A percentile compares a stretch with the other conserved stretches of the same genome.
phyloP scores from a whole-genome alignment of 1,140 invertebrate species.

The Pseudomyrmex concolor region DNA sequence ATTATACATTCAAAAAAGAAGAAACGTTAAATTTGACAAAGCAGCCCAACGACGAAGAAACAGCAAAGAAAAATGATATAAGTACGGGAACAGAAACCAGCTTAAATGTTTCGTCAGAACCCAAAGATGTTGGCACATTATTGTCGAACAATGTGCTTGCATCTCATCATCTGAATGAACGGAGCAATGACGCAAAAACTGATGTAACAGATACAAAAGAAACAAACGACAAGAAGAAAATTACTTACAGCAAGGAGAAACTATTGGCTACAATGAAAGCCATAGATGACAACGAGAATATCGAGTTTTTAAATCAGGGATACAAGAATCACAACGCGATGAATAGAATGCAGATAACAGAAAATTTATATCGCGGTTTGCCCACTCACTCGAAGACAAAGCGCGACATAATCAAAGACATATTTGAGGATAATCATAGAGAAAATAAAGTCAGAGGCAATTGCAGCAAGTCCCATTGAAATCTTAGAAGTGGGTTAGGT shows the following conservation, averaged over 20 bases:
- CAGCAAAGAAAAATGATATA: neutral
- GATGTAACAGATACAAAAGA: conserved; percentile 21
- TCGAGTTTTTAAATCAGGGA: conserved; percentile 84
- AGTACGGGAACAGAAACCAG: conserved; percentile 60
- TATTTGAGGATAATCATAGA: conserved; percentile 74
- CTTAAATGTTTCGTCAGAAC: conserved; percentile 41
- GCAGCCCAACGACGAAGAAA: neutral
- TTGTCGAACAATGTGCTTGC: neutral
- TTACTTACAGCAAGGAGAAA: conserved; percentile 86
- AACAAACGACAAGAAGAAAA: conserved; percentile 73
- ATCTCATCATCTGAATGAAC: conserved; percentile 17
- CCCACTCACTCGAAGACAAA: conserved; percentile 78
- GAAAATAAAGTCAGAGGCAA: conserved; percentile 57
- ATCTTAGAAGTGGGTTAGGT: neutral
- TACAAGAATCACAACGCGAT: conserved; percentile 60
- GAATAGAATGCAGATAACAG: conserved; percentile 79
- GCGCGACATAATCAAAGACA: conserved; percentile 81
- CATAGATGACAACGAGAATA: conserved; percentile 87
- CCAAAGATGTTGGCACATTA: neutral
- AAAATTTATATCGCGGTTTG: conserved; percentile 81
- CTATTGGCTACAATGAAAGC: conserved; percentile 88
- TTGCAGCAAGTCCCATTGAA: conserved; percentile 63
- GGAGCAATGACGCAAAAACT: conserved; percentile 59
- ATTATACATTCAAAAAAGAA: neutral
- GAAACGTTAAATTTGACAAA: neutral